Evolutionary conservation across 1,140 invertebrate species (phyloP), one percentile per base, ranked within the genome.

Genomic region (Aphelenchoides besseyi): DNA sequence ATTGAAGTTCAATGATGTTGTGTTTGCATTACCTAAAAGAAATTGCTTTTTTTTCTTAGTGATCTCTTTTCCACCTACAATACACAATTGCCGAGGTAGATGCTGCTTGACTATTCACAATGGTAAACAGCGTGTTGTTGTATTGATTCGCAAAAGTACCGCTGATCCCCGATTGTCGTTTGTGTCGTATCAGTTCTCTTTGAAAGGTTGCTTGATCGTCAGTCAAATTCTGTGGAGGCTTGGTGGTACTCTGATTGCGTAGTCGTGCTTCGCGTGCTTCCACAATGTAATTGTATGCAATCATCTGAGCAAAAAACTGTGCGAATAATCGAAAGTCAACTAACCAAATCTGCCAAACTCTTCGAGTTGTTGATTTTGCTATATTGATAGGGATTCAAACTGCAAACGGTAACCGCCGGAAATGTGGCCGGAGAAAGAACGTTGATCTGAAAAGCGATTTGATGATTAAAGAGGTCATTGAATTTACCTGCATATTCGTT

Each of bases 351-450:
- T 23, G 32, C 36, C 16, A 29, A 1, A 29, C 32, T 0, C 30
- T 37, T 1, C 36, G 41, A 48, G 23, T 66, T 64, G 0, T n/a
- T 33, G 32, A 12, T 3, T 53, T 37, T 36, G 12, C 5, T 41
- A 12, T 37, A 1, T 53, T 66, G 16, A 33, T 18, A 66, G 16
- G 63, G 63, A 66, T 66, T 66, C 16, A 66, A 2, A 37, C 12
- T n/a, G 8, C 63, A 66, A 16, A 66, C 30, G 16, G 63, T 66
- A 12, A 66, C 63, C 16, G 63, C 63, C 30, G 63, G 63, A 32
- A 41, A 66, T 18, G 63, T 16, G 12, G 30, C 23, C 16, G 16
- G 16, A 12, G 18, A 26, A 16, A 26, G 16, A n/a, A 12, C 16
- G 32, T 41, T 18, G 1, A 66, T 33, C 63, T 66, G 63, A 66